Evolutionary conservation across 2,888 invertebrate species (phyloP).

Genomic region (Oligia strigilis): DNA sequence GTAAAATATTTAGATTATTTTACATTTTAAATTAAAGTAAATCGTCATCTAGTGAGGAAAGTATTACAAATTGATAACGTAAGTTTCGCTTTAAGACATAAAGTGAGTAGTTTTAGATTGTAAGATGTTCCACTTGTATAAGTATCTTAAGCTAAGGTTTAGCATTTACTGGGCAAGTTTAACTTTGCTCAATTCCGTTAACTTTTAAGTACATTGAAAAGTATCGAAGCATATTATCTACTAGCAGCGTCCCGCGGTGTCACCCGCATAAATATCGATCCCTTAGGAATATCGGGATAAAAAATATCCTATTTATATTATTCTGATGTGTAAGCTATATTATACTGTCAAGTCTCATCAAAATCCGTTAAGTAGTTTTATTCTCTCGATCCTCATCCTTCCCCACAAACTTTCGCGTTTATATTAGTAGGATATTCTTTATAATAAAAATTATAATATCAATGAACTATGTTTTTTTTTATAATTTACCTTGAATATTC

Average conservation of each 20-base stretch:
- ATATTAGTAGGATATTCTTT: neutral
- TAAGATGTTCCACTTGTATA: neutral
- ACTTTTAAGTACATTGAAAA: neutral
- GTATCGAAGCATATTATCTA: neutral
- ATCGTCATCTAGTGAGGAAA: neutral
- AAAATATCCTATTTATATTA: too few relatives aligned
- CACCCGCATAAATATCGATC: too few relatives aligned
- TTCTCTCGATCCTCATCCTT: too few relatives aligned
- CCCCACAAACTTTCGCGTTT: too few relatives aligned
- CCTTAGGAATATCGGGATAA: too few relatives aligned
- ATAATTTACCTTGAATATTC: neutral
- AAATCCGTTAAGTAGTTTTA: too few relatives aligned
- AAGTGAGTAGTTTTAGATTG: neutral
- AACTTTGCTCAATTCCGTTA: neutral
- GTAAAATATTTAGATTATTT: too few relatives aligned
- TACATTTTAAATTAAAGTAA: neutral
- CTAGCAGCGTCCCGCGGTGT: too few relatives aligned
- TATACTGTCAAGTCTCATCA: too few relatives aligned
- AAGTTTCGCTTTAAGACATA: neutral
- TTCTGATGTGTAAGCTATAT: too few relatives aligned
- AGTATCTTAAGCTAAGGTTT: neutral
- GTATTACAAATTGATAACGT: neutral
- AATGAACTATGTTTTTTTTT: neutral
- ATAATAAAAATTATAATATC: neutral
- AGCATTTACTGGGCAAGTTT: neutral